These are phyloP conservation scores for Polia nebulosa DNA, from an alignment of 2,888 invertebrate genomes.

Conservation along the genomic window DNA sequence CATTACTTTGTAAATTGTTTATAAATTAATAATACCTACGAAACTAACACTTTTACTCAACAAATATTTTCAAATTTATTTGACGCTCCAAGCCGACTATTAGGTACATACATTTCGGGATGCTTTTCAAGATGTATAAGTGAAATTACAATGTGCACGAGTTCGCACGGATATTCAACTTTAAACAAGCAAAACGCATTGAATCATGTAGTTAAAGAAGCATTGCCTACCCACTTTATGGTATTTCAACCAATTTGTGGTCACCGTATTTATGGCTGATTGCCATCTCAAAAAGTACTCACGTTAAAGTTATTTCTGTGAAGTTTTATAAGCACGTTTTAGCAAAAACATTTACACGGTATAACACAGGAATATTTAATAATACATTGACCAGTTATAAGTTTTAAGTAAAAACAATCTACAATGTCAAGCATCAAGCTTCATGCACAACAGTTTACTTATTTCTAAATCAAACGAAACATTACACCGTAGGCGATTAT, in stretches of 20 bases:
- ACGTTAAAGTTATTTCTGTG: neutral
- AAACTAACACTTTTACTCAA: neutral
- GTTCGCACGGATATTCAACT: constrained; percentile 23
- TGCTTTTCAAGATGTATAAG: constrained; percentile 6
- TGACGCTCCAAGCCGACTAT: neutral
- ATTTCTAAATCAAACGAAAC: constrained; percentile 38
- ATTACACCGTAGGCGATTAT: constrained; percentile 26
- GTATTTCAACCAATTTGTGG: neutral
- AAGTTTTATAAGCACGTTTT: neutral
- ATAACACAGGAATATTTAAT: neutral
- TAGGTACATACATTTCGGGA: neutral
- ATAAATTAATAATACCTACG: neutral
- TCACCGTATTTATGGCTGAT: neutral
- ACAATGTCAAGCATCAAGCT: constrained; percentile 23
- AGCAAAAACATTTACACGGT: neutral
- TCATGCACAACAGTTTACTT: constrained; percentile 21
- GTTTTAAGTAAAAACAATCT: neutral
- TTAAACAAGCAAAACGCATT: constrained; percentile 27
- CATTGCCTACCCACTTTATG: neutral
- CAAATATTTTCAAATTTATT: neutral
- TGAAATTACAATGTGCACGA: constrained; percentile 18
- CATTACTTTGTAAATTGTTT: neutral
- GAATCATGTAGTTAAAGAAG: neutral
- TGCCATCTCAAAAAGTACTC: constrained; percentile 1
- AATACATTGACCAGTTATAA: constrained; percentile 3